Evolutionary conservation across 2,113 vertebrate species (phyloP).

Genomic region (Peromyscus leucopus): DNA sequence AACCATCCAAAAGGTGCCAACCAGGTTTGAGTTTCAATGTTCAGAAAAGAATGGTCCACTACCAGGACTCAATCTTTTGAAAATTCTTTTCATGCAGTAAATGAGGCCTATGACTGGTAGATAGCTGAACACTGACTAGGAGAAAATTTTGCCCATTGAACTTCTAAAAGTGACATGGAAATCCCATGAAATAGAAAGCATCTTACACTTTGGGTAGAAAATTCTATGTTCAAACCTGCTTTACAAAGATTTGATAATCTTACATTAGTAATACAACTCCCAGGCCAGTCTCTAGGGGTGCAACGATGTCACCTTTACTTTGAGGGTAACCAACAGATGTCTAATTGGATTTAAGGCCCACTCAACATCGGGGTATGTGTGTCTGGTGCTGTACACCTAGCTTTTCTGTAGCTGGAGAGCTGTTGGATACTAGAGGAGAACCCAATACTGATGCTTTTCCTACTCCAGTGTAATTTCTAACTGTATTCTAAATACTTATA

Average conservation of each 20-base stretch:
- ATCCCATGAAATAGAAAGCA: not conserved
- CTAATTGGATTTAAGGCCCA: not conserved
- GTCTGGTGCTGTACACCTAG: not conserved
- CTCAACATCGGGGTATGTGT: not conserved
- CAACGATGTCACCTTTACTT: not conserved
- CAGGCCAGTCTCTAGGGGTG: not conserved
- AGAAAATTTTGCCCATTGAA: not conserved
- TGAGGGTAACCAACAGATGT: not conserved
- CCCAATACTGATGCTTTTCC: not conserved
- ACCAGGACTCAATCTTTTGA: not conserved
- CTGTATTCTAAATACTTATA: not conserved
- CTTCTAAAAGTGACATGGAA: not conserved
- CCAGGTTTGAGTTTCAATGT: not conserved
- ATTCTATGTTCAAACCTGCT: not conserved
- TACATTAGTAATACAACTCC: not conserved
- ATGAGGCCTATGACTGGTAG: not conserved
- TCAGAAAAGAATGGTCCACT: too few species aligned
- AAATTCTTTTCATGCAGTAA: not conserved
- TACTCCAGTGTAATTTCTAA: not conserved
- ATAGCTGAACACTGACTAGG: not conserved
- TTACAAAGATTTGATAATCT: not conserved
- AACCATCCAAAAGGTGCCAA: not conserved
- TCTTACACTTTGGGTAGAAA: not conserved
- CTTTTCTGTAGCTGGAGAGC: not conserved
- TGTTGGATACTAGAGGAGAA: not conserved